Evolutionary conservation across 2,888 invertebrate genomes (phyloP).

Genomic region (Ramazzottius varieornatus): DNA sequence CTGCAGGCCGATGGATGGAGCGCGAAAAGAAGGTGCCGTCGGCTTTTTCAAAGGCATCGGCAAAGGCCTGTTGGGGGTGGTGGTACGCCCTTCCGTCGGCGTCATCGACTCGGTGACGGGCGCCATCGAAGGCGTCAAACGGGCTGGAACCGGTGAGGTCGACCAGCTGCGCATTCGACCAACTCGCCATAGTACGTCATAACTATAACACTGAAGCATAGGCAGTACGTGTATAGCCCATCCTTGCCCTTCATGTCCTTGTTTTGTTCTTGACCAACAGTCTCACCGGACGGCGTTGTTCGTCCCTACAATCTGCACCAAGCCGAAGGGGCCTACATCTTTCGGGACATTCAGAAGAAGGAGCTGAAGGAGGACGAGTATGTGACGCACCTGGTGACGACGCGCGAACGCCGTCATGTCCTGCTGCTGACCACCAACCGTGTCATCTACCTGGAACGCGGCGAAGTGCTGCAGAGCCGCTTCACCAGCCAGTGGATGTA

Average conservation of each 20-base stretch:
- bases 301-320: conserved; percentile 52
- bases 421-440: conserved; percentile 3
- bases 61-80: conserved; percentile 75
- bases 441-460: not conserved
- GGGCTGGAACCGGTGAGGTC: not conserved
- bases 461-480: not conserved
- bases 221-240: no score
- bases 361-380: conserved; percentile 4
- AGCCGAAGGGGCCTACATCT: conserved; percentile 38
- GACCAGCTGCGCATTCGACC: conserved; percentile 35
- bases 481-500: not conserved
- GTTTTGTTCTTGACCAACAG: no score
- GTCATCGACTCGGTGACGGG: conserved; percentile 94
- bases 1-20: conserved; percentile 52
- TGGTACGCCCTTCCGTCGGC: conserved; percentile 84
- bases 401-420: not conserved
- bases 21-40: conserved; percentile 59
- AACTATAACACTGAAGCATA: no score
- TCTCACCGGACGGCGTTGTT: conserved; percentile 58
- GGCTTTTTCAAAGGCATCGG: conserved; percentile 89
- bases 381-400: not conserved
- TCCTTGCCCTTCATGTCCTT: no score
- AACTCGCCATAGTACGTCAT: conserved; percentile 55
- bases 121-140: conserved; percentile 43
- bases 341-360: not conserved